Percentiles rank a stretch among this genome's conserved stretches.
These are phyloP conservation scores for Halichoerus grypus DNA, from an alignment of 2,113 vertebrate species.

Conservation along the genomic window DNA sequence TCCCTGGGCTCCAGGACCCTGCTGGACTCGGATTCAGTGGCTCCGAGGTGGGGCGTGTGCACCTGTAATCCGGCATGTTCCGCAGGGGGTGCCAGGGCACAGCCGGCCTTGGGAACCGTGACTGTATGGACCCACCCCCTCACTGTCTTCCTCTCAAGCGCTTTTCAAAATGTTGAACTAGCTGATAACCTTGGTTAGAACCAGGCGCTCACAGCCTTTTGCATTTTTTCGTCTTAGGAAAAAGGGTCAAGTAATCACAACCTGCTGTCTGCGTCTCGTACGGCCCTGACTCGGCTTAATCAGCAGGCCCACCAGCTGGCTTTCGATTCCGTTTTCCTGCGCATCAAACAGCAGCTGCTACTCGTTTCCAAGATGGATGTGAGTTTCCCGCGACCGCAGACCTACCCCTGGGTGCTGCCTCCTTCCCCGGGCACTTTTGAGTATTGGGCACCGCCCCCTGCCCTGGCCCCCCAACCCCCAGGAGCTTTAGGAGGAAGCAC, in stretches of 20 bases:
- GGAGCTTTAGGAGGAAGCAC: not conserved
- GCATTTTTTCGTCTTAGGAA: slow-evolving; percentile 87
- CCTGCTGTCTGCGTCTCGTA: slow-evolving; percentile 89
- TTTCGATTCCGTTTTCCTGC: slow-evolving; percentile 97
- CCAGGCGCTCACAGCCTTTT: not conserved
- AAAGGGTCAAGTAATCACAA: slow-evolving; percentile 94
- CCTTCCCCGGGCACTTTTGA: not conserved
- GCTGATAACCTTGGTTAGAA: not conserved
- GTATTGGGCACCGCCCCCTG: too few relatives aligned
- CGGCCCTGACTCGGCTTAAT: slow-evolving; percentile 93
- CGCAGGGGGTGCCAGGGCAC: too few relatives aligned
- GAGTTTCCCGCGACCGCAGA: slow-evolving; percentile 62
- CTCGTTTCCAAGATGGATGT: slow-evolving; percentile 95
- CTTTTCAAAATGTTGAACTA: not conserved
- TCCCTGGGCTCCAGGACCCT: not conserved
- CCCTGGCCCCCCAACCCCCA: fast-evolving
- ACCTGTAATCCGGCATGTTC: not conserved
- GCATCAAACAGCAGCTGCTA: slow-evolving; percentile 96
- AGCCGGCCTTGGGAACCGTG: not conserved
- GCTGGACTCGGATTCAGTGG: not conserved
- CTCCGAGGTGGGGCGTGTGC: not conserved
- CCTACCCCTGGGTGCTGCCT: fast-evolving
- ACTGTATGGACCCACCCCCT: fast-evolving
- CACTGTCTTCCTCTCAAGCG: not conserved
- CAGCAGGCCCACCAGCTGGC: slow-evolving; percentile 97